Base-by-base conservation (phyloP, 2,888 invertebrate genomes). In the Amorpha juglandis region DNA sequence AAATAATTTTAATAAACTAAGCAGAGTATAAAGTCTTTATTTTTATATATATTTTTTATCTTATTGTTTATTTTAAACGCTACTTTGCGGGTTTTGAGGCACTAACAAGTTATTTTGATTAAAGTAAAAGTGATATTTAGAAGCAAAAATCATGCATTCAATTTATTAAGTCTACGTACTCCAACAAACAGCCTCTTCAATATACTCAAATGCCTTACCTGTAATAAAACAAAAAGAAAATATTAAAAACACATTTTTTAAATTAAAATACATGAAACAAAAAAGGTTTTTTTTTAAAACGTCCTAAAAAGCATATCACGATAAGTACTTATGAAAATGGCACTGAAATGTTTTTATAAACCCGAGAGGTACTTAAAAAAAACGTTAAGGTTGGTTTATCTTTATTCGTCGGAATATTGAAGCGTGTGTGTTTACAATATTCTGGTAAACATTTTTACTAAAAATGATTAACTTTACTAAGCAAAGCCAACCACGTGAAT, bases 191-290 rank as follows among this genome's bases (percentile, higher is more conserved):
- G 58, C 58, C n/a, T 42, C 58, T 58, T 42, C 58, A 58, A 42
- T 38, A 58, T 35, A 42, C 58, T 42, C 58, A 58, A 58, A 58
- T 19, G 38, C 58, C n/a, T 58, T 58, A 58, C 58, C 58, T 58
- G 58, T 1, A 58, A 58, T 16, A n/a, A 11, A 42, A 58, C 42
- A 16, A 27, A 55, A 58, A 58, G 11, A 58, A 38, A 58, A 58
- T 42, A 58, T 58, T 58, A 42, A 12, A 58, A 42, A 16, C 16
- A 55, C 16, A 48, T 48, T 48, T 48, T 16, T 38, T 14, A 33
- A 33, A 19, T n/a, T n/a, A n/a, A n/a, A 4, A 58, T 12, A 58
- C 19, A 58, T 11, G 3, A 11, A 58, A 16, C 45, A 45, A 8
- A 45, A 8, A 55, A 55, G 6, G 7, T 8, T 35, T n/a, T 35